Percentiles rank a stretch among this genome's conserved stretches.
Conservation (phyloP, 2,797 vertebrate species). For the Tinamus major region DNA sequence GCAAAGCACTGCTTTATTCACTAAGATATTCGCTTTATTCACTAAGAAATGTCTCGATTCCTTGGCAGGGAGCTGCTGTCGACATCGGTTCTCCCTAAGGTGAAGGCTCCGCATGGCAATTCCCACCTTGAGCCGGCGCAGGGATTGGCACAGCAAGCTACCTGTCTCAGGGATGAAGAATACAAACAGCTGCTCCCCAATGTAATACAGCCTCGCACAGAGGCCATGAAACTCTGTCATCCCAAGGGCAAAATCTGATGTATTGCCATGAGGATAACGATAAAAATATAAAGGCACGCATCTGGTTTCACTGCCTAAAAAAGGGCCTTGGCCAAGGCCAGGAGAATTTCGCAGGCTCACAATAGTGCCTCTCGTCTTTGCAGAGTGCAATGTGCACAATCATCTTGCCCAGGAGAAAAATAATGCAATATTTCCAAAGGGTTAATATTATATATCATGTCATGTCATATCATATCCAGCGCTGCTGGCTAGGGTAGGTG, state of each 20-base stretch:
- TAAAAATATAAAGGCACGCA: conserved; percentile 20
- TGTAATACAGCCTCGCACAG: not conserved
- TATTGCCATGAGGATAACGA: conserved; percentile 17
- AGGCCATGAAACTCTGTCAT: conserved; percentile 22
- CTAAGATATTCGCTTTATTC: not conserved
- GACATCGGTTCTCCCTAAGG: not conserved
- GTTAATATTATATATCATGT: not conserved
- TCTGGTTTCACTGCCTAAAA: not conserved
- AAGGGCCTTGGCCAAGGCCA: not conserved
- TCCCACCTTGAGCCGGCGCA: not conserved
- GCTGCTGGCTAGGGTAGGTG: not conserved
- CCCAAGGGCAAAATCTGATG: conserved; percentile 42
- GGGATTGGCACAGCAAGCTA: not conserved
- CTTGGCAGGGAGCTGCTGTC: not conserved
- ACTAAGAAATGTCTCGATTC: not conserved
- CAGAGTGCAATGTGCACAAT: not conserved
- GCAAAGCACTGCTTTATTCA: not conserved
- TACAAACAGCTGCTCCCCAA: conserved; percentile 31
- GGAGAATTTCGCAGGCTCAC: not conserved
- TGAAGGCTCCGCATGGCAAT: not conserved
- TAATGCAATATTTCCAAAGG: not conserved
- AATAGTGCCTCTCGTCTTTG: not conserved
- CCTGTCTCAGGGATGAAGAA: conserved; percentile 2
- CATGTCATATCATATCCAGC: no score
- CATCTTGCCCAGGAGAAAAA: not conserved